A percentile compares a stretch with the other conserved stretches of the same genome.
These are phyloP conservation scores for Thalassarche chlororhynchos DNA, from an alignment of 2,113 vertebrate species.

Conservation along the genomic window DNA sequence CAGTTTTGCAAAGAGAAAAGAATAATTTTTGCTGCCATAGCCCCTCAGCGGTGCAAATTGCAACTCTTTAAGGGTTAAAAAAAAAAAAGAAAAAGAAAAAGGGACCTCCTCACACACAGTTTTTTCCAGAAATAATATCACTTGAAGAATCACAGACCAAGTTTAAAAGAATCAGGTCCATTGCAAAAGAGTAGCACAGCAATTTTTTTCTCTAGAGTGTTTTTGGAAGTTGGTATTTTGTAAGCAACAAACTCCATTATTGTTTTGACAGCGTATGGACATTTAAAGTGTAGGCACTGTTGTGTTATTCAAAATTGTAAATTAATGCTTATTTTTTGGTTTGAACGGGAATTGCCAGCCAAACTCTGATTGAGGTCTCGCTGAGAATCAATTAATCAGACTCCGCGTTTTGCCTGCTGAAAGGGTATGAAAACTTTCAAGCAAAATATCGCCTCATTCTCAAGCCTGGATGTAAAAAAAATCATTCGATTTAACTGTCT, in stretches of 20 bases:
- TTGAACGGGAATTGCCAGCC: background rate
- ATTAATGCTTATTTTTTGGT: background rate
- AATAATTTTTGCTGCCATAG: background rate
- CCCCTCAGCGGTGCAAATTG: accelerated
- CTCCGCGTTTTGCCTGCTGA: constrained; percentile 5
- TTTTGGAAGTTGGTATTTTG: background rate
- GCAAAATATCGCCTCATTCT: constrained; percentile 20
- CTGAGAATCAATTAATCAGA: background rate
- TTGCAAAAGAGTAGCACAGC: background rate
- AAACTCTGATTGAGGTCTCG: background rate
- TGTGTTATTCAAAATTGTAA: background rate
- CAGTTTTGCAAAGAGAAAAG: background rate
- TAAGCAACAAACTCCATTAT: background rate
- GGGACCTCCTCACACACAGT: accelerated
- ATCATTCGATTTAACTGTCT: constrained; percentile 32
- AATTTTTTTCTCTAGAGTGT: background rate
- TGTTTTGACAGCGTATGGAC: background rate
- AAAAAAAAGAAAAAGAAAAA: background rate
- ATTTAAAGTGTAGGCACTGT: background rate
- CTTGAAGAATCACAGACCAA: background rate
- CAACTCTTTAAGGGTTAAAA: background rate
- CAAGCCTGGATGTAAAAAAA: constrained; percentile 33
- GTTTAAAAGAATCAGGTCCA: background rate
- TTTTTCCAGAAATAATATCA: background rate
- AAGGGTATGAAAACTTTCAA: constrained; percentile 36